Base-by-base conservation (phyloP, 2,113 vertebrate species). In the Python bivittatus region DNA sequence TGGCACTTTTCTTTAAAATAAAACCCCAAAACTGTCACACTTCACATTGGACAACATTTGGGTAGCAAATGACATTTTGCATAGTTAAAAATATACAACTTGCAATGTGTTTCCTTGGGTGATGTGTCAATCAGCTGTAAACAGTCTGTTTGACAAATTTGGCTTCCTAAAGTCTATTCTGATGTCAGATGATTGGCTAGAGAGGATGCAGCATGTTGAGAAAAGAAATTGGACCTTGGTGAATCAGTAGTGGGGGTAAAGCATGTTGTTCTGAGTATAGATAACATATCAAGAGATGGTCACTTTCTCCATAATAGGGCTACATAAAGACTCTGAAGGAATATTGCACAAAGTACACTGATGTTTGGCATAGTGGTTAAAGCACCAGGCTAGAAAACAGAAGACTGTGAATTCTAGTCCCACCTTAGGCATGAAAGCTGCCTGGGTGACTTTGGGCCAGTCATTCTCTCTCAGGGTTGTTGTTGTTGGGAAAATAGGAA, bases 21-120 rank as follows among this genome's bases (percentile, higher is more conserved):
- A 94, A 89, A 56, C 27, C 88, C 58, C 72, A 38, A 89, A 61
- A 9, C 53, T 33, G 84, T 90, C 44, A 10, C 91, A 60, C 42
- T 33, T 64, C 12, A 79, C 1, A 56, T 15, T 29, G 58, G 48
- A 38, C 0, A 91, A 64, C 68, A 93, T 29, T 6, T 89, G 33
- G 23, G 33, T 64, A 20, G 86, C 23, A 44, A 3, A 38, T 12
- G 54, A 1, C 3, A 1, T 29, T 22, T 23, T 42, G 64, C 90
- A 29, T 25, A 27, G n/a, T 22, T 72, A 58, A 91, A 84, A 17
- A 44, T 23, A 83, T 23, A 13, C 4, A 15, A 68, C 84, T 79
- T 54, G 17, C 42, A 48, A 91, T 68, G 86, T 56, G 84, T 56
- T 15, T 27, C 84, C 84, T 85, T 52, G 3, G 38, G 6, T 79